Evolutionary conservation across 2,113 vertebrate species (phyloP), one percentile per base, ranked within the genome.

Genomic region (Festucalex cinctus): DNA sequence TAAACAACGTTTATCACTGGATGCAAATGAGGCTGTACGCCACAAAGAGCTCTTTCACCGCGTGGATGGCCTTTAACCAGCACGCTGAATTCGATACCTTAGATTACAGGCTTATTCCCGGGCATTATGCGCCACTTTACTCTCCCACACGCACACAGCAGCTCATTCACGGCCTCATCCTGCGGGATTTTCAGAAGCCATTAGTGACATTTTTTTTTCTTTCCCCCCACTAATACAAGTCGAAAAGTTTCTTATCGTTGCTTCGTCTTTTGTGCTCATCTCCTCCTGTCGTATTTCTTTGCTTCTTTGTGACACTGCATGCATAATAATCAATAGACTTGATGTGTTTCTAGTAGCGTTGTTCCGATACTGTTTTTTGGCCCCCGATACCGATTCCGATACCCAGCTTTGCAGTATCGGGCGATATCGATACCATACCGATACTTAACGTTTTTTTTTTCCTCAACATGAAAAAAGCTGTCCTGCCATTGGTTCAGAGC

Each of bases 1-100:
- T 91, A 91, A 90, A 90, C 90, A 91, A 76, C 88, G 85, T 89
- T 88, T 83, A 87, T 91, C 90, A 91, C 82, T 71, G 60, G 81
- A 89, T 89, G 86, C 85, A 89, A 89, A 91, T 90, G 79, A 89
- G 80, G 65, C 80, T 28, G 70, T 67, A 68, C 75, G 66, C 66
- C 69, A 9, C 88, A 87, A 89, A 91, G 85, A 56, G 65, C 67
- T 87, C 79, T 79, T 90, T 90, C 85, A 89, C 66, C 66, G 17
- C 28, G 22, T 10, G 71, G 67, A 22, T 26, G 65, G 46, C 36
- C 59, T 65, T 81, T 66, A 41, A 70, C 69, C 66, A 62, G 22
- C 63, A 9, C 17, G 12, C 2, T 67, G 74, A 89, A 89, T 79
- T 66, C 5, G 79, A 87, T 82, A 86, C 84, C 63, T 35, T 65